phyloP scores from a whole-genome alignment of 2,888 invertebrate genomes.

The Rotaria macrura region DNA sequence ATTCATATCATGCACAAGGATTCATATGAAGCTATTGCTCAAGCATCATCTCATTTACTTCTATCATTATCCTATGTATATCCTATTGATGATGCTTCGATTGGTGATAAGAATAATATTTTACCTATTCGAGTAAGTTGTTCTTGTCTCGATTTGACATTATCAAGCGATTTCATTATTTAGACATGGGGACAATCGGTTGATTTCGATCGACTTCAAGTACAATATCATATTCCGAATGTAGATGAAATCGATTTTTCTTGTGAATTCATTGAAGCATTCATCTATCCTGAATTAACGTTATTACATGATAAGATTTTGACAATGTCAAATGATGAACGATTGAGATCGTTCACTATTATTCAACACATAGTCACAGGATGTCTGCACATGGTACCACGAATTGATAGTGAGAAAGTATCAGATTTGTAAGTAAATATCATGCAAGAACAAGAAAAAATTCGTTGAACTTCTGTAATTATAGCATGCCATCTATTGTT shows the following conservation, averaged over 20 bases:
- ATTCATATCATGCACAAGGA: neutral
- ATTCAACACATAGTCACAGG: neutral
- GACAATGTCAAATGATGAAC: neutral
- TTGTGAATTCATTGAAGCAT: conserved; percentile 4
- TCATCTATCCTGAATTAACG: conserved; percentile 20
- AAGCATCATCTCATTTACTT: conserved; percentile 52
- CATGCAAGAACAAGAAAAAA: no score
- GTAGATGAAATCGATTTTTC: conserved; percentile 12
- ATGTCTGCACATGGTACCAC: neutral
- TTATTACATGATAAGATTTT: neutral
- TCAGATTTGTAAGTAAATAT: neutral
- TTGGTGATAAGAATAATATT: no score
- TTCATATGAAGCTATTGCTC: neutral
- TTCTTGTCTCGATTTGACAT: no score
- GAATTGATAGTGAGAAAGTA: neutral
- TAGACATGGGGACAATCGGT: conserved; percentile 24
- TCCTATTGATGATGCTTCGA: conserved; percentile 50
- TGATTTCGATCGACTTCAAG: neutral
- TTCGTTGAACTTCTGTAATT: no score
- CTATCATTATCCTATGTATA: conserved; percentile 57
- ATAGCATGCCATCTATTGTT: no score
- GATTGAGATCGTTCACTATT: neutral
- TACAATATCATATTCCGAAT: conserved; percentile 29
- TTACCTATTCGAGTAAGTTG: no score
- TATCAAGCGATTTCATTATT: no score